Conservation (phyloP, 2,888 invertebrate species). For the Acanthoscelides obtectus region DNA sequence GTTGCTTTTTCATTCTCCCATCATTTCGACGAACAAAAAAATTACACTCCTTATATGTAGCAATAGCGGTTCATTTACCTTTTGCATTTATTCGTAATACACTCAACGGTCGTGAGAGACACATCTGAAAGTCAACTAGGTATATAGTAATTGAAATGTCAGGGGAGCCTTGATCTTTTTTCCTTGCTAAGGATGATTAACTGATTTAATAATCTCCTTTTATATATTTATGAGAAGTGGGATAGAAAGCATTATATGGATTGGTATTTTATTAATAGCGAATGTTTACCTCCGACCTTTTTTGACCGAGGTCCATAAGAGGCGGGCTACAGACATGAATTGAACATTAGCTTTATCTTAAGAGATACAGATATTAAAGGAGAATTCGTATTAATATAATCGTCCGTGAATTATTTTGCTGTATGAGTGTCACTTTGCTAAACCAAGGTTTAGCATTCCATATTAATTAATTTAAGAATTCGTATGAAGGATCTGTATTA, state of each 20-base stretch:
- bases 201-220: background rate
- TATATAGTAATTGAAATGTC: background rate
- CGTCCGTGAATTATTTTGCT: too few species aligned
- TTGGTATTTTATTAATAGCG: too few species aligned
- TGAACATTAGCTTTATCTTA: too few species aligned
- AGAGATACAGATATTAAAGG: too few species aligned
- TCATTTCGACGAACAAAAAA: background rate
- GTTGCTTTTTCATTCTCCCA: background rate
- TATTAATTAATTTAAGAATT: too few species aligned
- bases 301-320: too few species aligned
- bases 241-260: background rate
- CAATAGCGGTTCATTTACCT: background rate
- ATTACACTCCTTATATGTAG: background rate
- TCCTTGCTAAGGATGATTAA: background rate
- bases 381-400: too few species aligned
- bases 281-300: too few species aligned
- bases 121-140: background rate
- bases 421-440: too few species aligned
- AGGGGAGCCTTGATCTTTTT: background rate
- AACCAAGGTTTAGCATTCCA: too few species aligned
- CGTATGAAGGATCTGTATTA: too few species aligned
- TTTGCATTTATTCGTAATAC: background rate
- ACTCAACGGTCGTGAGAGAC: background rate
- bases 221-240: background rate
- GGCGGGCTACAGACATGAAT: too few species aligned